phyloP scores from a whole-genome alignment of 2,113 vertebrate genomes.

The Clarias gariepinus region DNA sequence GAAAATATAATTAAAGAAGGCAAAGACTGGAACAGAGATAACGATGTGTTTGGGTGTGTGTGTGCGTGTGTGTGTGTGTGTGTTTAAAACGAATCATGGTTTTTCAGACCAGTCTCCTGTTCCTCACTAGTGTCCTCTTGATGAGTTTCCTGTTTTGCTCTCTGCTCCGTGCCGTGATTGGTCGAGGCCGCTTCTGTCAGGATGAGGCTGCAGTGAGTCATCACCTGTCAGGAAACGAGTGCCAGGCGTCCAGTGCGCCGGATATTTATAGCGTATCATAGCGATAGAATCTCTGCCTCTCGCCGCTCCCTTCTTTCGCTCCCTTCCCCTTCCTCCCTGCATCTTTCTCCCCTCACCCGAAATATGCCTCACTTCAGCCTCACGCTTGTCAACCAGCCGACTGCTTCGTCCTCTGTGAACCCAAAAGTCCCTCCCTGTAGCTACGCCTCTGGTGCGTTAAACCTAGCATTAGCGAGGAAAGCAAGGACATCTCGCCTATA shows the following conservation, averaged over 20 bases:
- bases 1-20: not conserved
- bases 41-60: conserved; percentile 16
- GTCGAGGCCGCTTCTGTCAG: conserved; percentile 53
- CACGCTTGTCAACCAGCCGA: not conserved
- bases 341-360: not conserved
- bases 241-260: conserved; percentile 6
- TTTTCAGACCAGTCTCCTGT: not conserved
- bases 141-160: conserved; percentile 51
- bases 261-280: conserved; percentile 44
- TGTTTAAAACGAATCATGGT: not conserved
- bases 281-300: conserved; percentile 7
- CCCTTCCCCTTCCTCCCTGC: not conserved
- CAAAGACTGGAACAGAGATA: not conserved
- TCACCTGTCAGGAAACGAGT: conserved; percentile 49
- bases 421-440: not conserved
- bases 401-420: not conserved
- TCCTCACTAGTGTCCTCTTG: not conserved
- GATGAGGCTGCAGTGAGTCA: conserved; percentile 53
- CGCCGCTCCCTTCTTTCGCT: not conserved
- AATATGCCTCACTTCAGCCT: not conserved
- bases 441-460: not conserved
- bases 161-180: conserved; percentile 47
- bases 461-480: not conserved
- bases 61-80: conserved; percentile 29
- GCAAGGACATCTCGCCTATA: not conserved